A percentile compares a stretch with the other conserved stretches of the same genome.
phyloP scores from a whole-genome alignment of 2,888 invertebrate genomes.

The Abrostola tripartita region DNA sequence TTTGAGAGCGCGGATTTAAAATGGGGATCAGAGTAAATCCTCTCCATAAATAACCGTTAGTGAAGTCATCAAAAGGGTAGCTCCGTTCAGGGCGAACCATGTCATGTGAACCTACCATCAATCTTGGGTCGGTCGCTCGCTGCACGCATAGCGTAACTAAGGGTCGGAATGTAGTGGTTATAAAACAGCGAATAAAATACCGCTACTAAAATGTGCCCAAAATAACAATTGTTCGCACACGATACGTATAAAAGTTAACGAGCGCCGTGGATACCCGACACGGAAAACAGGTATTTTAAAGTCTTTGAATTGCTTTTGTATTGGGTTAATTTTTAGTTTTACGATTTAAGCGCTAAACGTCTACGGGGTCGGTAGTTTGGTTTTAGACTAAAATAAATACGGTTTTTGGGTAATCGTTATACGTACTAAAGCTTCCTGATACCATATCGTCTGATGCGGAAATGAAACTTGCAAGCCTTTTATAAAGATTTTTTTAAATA shows the following conservation, averaged over 20 bases:
- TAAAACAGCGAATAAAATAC: conserved; percentile 58
- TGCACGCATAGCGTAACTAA: conserved; percentile 72
- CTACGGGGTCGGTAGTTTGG: conserved; percentile 21
- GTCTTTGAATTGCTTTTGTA: conserved; percentile 29
- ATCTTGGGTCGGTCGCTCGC: conserved; percentile 76
- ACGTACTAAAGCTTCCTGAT: too few species aligned
- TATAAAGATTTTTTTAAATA: too few species aligned
- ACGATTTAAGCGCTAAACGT: conserved; percentile 35
- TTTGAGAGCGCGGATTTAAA: conserved; percentile 71
- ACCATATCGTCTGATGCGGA: too few species aligned
- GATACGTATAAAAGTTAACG: conserved; percentile 50
- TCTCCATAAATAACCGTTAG: conserved; percentile 85
- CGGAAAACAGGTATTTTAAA: conserved; percentile 51
- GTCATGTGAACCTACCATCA: conserved; percentile 87
- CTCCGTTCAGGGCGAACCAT: conserved; percentile 80
- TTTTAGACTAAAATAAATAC: conserved; percentile 17
- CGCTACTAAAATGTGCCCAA: conserved; percentile 51
- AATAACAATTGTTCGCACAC: conserved; percentile 55
- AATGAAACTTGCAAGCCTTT: too few species aligned
- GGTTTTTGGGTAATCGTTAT: conserved; percentile 1
- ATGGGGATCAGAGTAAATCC: conserved; percentile 78
- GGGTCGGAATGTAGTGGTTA: conserved; percentile 52
- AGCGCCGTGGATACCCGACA: conserved; percentile 49
- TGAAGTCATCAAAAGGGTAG: conserved; percentile 87
- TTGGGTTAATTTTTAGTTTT: conserved; percentile 38